Evolutionary conservation across 2,113 vertebrate genomes (phyloP).

Genomic region (Promerops cafer): DNA sequence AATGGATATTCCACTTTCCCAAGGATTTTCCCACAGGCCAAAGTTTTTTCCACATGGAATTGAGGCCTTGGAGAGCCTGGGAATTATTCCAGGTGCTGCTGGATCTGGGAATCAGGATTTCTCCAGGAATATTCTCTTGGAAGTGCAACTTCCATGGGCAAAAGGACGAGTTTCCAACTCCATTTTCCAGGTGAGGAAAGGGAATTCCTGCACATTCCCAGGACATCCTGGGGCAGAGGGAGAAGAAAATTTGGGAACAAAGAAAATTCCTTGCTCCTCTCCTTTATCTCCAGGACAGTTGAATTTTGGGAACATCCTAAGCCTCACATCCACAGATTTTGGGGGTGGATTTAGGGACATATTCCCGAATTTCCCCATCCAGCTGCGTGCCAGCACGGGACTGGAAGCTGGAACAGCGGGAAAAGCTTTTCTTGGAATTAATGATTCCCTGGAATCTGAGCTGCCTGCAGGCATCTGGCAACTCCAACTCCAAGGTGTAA

Average conservation of each 20-base stretch:
- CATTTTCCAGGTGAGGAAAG: not conserved
- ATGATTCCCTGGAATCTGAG: not conserved
- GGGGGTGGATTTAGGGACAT: not conserved
- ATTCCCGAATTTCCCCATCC: not conserved
- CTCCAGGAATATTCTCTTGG: not conserved
- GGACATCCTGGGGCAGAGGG: not conserved
- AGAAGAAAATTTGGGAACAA: not conserved
- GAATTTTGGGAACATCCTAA: not conserved
- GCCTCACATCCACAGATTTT: not conserved
- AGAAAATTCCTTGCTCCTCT: not conserved
- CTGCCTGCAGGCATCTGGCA: not conserved
- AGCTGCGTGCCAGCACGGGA: accelerated
- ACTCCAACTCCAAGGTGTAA: not conserved
- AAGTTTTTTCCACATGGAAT: accelerated
- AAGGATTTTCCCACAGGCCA: too few relatives aligned
- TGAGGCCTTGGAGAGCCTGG: not conserved
- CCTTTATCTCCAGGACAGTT: not conserved
- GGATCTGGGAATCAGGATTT: not conserved
- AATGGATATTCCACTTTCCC: accelerated
- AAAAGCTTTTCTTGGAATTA: not conserved
- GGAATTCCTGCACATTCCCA: not conserved
- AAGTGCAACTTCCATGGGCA: not conserved
- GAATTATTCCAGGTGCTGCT: not conserved
- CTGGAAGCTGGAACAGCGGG: not conserved
- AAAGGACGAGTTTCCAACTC: not conserved